Base-by-base conservation (phyloP, 1,140 invertebrate genomes). In the Drosophila subpulchrella region DNA sequence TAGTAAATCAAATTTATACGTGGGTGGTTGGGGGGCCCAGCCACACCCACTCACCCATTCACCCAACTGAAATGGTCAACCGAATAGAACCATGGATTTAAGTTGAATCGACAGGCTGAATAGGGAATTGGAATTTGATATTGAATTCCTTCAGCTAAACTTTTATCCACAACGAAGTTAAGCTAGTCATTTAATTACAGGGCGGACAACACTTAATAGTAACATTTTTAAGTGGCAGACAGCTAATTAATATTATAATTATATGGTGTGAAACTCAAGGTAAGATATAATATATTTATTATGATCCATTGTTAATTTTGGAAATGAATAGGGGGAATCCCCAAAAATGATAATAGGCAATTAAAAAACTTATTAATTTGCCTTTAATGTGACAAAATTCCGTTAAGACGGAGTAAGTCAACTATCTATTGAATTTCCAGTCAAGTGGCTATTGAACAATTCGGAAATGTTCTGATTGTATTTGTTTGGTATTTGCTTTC, bases 1-100 rank as follows among this genome's bases (percentile, higher is more conserved):
- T 85, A 85, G 82, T 62, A 82, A 85, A 86, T 85, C 83, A 85
- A 85, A 88, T 86, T 82, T 78, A 78, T 88, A 75, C 82, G 46
- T 55, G 58, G 44, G 39, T 10, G 39, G 42, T 17, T 17, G 30
- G 5, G n/a, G 2, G 3, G 24, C 8, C 47, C 34, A 39, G 20
- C 4, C 20, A 46, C 13, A 53, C 41, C 39, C 13, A 55, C 27
- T 20, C 34, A 30, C 20, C 20, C 20, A 20, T 1, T 20, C 20
- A 20, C 20, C 34, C 30, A 20, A 44, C 58, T 55, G 36, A 8
- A 57, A 42, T 60, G 81, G 81, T 81, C 68, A 65, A 74, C 82
- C 81, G 73, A 81, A 85, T 63, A 62, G 67, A 81, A 85, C 73
- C 62, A 61, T 61, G 56, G 20, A 65, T 32, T 42, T 38, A 50